phyloP scores from a whole-genome alignment of 2,888 invertebrate genomes.

The Cephus nigrinus region DNA sequence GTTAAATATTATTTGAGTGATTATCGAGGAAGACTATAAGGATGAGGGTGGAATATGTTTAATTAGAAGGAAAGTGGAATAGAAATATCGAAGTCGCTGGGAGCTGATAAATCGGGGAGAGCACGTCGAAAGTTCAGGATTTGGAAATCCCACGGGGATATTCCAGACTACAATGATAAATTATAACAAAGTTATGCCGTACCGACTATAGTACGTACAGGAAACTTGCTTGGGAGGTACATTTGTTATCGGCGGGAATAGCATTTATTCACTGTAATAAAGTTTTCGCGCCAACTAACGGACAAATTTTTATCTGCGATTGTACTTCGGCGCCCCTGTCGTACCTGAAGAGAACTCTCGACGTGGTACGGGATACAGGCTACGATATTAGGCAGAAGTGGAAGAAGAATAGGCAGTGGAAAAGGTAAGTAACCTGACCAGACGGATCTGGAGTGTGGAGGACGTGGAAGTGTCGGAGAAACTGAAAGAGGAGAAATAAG shows the following conservation, averaged over 20 bases:
- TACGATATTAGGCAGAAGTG: background rate
- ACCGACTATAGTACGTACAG: background rate
- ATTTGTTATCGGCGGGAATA: background rate
- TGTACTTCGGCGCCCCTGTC: background rate
- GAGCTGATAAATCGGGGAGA: background rate
- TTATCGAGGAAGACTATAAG: background rate
- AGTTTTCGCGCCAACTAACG: background rate
- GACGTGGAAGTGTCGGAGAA: slow-evolving; percentile 2
- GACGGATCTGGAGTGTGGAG: background rate
- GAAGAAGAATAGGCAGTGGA: background rate
- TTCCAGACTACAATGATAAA: background rate
- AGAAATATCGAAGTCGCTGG: background rate
- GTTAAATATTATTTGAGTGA: background rate
- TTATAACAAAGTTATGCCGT: background rate
- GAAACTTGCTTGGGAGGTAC: background rate
- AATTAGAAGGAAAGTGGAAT: background rate
- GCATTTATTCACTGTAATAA: background rate
- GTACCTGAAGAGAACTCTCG: background rate
- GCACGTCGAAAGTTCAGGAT: background rate
- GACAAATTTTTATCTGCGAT: background rate
- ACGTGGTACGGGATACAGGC: background rate
- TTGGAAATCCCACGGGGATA: background rate
- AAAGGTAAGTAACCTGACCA: background rate
- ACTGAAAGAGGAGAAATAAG: slow-evolving; percentile 5
- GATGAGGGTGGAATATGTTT: background rate